Evolutionary conservation across 2,888 invertebrate genomes (phyloP).

Genomic region (Drosophila mettleri): DNA sequence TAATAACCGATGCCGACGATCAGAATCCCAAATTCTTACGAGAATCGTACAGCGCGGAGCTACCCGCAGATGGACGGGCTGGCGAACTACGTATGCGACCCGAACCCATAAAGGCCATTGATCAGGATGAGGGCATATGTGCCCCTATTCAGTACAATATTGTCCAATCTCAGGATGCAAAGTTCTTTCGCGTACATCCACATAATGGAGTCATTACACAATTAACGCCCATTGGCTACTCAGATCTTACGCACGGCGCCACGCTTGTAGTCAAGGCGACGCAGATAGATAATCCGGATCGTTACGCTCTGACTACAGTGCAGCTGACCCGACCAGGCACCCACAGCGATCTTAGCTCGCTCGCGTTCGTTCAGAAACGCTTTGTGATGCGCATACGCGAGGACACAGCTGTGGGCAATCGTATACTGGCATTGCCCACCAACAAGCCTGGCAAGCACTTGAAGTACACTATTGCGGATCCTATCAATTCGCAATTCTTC

Average conservation of each 20-base stretch:
- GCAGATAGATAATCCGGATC: constrained; percentile 93
- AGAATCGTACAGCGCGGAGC: constrained; percentile 90
- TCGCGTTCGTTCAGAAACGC: constrained; percentile 89
- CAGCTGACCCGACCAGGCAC: constrained; percentile 87
- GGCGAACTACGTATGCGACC: constrained; percentile 89
- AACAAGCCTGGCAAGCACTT: constrained; percentile 89
- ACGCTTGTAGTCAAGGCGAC: constrained; percentile 93
- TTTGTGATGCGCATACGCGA: constrained; percentile 91
- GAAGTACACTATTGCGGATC: constrained; percentile 91
- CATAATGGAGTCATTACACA: constrained; percentile 83
- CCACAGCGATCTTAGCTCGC: constrained; percentile 86
- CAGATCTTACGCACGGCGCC: constrained; percentile 88
- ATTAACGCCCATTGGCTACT: constrained; percentile 81
- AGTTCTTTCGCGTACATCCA: constrained; percentile 84
- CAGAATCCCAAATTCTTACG: constrained; percentile 94
- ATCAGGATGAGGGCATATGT: constrained; percentile 87
- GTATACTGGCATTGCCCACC: constrained; percentile 90
- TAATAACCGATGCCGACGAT: constrained; percentile 95
- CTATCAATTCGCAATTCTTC: constrained; percentile 90
- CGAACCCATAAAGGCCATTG: constrained; percentile 90
- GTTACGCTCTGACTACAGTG: constrained; percentile 94
- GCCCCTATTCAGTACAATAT: constrained; percentile 85
- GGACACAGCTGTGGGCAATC: constrained; percentile 90
- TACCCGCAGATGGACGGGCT: constrained; percentile 87
- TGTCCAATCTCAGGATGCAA: constrained; percentile 84